Evolutionary conservation across 2,113 vertebrate species (phyloP).

Genomic region (Chionis minor): DNA sequence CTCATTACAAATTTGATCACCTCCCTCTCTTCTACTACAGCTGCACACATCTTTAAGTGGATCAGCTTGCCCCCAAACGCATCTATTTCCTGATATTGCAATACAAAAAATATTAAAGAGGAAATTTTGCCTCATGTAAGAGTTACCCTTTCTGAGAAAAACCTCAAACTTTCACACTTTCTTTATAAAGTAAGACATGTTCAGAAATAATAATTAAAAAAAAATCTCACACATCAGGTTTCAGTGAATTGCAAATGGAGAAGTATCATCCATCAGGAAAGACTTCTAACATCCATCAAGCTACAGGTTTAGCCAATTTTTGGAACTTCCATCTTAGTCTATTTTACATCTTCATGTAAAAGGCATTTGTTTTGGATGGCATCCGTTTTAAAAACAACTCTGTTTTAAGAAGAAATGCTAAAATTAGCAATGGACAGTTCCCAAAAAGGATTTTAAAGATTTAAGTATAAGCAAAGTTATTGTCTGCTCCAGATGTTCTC

Average conservation of each 20-base stretch:
- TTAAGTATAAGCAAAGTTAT: not conserved
- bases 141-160: not conserved
- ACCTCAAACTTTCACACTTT: not conserved
- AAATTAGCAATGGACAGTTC: not conserved
- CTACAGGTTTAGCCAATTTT: not conserved
- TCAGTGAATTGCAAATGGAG: not conserved
- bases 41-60: not conserved
- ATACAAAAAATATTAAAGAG: not conserved
- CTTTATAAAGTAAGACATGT: not conserved
- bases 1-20: not conserved
- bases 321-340: not conserved
- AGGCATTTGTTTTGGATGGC: not conserved
- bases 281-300: not conserved
- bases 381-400: not conserved
- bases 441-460: not conserved
- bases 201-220: not conserved
- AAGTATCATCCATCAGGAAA: not conserved
- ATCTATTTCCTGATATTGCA: not conserved
- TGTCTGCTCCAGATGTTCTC: not conserved
- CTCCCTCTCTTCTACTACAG: not conserved
- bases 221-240: not conserved
- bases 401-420: not conserved
- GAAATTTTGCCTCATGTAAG: not conserved
- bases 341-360: not conserved
- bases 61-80: not conserved